Evolutionary conservation across 2,888 invertebrate species (phyloP).

Genomic region (Acrocyrtus sp.): DNA sequence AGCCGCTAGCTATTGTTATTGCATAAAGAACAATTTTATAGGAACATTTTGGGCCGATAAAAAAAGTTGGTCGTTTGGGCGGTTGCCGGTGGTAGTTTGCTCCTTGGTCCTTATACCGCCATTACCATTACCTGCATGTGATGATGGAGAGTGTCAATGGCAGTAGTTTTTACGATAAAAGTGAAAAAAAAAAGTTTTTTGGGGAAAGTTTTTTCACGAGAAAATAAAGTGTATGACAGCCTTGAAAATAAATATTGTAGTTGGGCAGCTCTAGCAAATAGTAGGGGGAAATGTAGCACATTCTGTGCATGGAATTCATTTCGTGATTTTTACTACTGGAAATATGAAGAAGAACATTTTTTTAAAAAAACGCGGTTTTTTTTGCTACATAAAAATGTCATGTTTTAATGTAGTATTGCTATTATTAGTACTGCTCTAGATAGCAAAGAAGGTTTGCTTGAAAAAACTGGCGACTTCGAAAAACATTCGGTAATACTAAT

Average conservation of each 20-base stretch:
- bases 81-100: no score
- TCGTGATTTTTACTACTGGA: constrained; percentile 14
- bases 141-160: constrained; percentile 41
- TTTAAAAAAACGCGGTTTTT: no score
- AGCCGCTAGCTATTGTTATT: constrained; percentile 36
- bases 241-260: neutral
- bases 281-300: constrained; percentile 1
- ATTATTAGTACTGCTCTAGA: no score
- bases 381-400: constrained; percentile 25
- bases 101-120: constrained; percentile 21
- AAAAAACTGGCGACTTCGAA: no score
- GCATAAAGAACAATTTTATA: constrained; percentile 36
- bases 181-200: no score
- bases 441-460: no score
- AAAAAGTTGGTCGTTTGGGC: no score
- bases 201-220: constrained; percentile 2
- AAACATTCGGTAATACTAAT: no score
- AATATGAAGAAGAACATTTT: no score
- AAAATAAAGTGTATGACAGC: neutral
- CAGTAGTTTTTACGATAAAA: constrained; percentile 21
- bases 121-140: constrained; percentile 42
- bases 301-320: neutral
- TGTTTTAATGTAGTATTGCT: no score
- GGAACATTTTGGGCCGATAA: constrained; percentile 39
- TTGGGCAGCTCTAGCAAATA: neutral